Evolutionary conservation across 2,797 vertebrate species (phyloP).

Genomic region (Anabacerthia variegaticeps): DNA sequence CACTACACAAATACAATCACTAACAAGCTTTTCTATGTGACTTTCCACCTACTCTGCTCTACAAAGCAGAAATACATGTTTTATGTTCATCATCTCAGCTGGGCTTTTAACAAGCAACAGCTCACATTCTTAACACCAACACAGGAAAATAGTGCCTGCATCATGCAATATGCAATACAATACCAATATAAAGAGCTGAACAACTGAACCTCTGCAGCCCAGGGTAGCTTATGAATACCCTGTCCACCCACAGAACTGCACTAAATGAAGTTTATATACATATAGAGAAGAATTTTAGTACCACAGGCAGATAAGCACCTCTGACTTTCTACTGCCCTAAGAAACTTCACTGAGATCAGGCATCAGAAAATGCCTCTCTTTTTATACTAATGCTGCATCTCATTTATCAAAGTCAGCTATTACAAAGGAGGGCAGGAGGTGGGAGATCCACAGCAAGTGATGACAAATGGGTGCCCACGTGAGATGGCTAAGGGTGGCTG

Average conservation of each 20-base stretch:
- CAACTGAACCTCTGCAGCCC: neutral
- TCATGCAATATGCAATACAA: neutral
- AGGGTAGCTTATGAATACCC: neutral
- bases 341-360: neutral
- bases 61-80: neutral
- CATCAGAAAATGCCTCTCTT: neutral
- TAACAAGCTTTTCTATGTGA: neutral
- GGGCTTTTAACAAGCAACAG: neutral
- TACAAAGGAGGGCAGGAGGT: neutral
- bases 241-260: neutral
- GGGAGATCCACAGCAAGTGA: neutral
- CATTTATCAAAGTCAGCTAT: neutral
- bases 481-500: accelerated
- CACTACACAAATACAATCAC: neutral
- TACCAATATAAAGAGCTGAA: neutral
- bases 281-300: neutral
- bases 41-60: neutral
- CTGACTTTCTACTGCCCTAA: neutral
- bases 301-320: neutral
- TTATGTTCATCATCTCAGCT: neutral
- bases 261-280: neutral
- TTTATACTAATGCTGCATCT: neutral
- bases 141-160: neutral
- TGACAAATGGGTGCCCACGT: neutral
- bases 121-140: neutral